Conservation (phyloP, 2,113 vertebrate species). For the Paratilapia polleni region DNA sequence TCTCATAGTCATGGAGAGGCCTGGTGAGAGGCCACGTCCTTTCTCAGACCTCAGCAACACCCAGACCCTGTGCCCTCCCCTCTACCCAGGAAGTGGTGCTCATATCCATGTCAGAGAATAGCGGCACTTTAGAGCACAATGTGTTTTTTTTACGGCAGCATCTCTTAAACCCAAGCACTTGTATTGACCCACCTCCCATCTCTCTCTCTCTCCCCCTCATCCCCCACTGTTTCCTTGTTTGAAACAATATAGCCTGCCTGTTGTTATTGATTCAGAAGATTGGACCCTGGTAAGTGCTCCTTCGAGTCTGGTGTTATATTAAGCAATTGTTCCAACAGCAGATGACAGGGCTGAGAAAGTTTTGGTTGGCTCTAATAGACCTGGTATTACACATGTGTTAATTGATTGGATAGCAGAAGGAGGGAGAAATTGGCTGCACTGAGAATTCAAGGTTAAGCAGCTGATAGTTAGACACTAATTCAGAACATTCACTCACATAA, state of each 20-base stretch:
- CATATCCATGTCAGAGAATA: constrained; percentile 62
- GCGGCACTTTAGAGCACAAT: constrained; percentile 53
- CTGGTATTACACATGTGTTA: constrained; percentile 87
- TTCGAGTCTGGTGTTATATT: constrained; percentile 87
- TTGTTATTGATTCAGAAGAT: constrained; percentile 87
- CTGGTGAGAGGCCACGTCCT: constrained; percentile 50
- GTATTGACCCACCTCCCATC: constrained; percentile 73
- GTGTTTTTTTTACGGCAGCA: constrained; percentile 61
- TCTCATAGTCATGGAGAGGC: constrained; percentile 49
- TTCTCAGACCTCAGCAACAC: constrained; percentile 49
- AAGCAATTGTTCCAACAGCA: constrained; percentile 89
- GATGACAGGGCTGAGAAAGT: constrained; percentile 88
- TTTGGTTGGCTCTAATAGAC: constrained; percentile 85
- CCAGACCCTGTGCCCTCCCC: constrained; percentile 30
- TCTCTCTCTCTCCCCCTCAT: constrained; percentile 49
- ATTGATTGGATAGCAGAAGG: constrained; percentile 86
- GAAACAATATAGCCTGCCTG: constrained; percentile 81
- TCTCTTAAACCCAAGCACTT: constrained; percentile 71
- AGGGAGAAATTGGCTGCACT: constrained; percentile 44
- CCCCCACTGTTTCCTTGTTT: constrained; percentile 79
- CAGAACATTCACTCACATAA: neutral
- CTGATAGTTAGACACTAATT: constrained; percentile 41
- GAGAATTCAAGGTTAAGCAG: constrained; percentile 43
- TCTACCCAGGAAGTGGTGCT: constrained; percentile 55
- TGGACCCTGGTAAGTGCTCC: constrained; percentile 83